Evolutionary conservation across 2,113 vertebrate species (phyloP), one percentile per base, ranked within the genome.

Genomic region (Alosa alosa): DNA sequence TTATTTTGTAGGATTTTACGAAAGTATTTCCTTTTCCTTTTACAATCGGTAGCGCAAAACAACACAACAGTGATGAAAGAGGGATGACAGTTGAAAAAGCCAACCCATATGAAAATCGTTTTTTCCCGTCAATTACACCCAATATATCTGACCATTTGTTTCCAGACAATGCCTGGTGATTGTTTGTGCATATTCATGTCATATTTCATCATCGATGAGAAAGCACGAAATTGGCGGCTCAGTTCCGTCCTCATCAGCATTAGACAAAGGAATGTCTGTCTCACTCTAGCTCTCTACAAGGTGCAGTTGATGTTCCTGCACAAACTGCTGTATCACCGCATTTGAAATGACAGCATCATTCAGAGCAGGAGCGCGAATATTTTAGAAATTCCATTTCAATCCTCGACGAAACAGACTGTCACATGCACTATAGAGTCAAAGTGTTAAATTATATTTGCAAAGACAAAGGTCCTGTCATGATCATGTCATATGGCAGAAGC

Each of bases 281-380:
- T 78, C 72, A 78, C 72, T 78, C 72, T 78, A 39, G 72, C 72
- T 72, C 64, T 83, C 44, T 44, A 18, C 75, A 82, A 57, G 52
- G 82, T 86, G 72, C 50, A 50, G 84, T 52, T 84, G 60, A 84
- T 83, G 49, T 64, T 85, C 81, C 83, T 64, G 81, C 83, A 88
- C 86, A 91, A 90, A 94, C 55, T 93, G 94, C 93, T 94, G 94
- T 68, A 92, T 95, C 94, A 94, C 93, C 86, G 86, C 88, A 83
- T 90, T 87, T 60, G 84, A 85, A 86, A 90, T 86, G 90, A 83
- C 89, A 90, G 72, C 81, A 84, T 84, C 31, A 78, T 10, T 36
- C 72, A 78, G 13, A 17, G 36, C 31, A 78, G 10, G 31, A 78
- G 31, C 31, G 31, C 72, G 39, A 78, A 39, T 15, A 17, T 39